phyloP scores from a whole-genome alignment of 2,113 vertebrate genomes.

The Carassius carassius region DNA sequence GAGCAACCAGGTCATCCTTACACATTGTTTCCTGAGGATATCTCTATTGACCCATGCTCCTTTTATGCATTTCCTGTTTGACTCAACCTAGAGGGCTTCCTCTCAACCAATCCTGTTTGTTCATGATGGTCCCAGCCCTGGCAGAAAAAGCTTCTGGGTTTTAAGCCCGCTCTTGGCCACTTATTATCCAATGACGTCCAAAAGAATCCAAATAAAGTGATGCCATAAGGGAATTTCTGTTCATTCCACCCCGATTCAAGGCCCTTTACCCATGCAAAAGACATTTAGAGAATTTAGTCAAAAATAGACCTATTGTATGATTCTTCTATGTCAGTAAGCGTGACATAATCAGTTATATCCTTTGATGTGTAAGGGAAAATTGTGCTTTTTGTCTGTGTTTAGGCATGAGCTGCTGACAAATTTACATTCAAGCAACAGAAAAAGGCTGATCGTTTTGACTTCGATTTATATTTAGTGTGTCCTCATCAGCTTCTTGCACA shows the following conservation, averaged over 20 bases:
- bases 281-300: not conserved
- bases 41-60: constrained; percentile 37
- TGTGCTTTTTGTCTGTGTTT: not conserved
- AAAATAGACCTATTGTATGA: constrained; percentile 4
- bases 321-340: constrained; percentile 1
- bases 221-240: constrained; percentile 20
- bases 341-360: constrained; percentile 35
- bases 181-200: constrained; percentile 14
- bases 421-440: constrained; percentile 27
- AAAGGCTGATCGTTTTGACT: constrained; percentile 22
- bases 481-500: constrained; percentile 35
- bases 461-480: constrained; percentile 47
- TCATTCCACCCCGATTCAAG: not conserved
- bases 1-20: constrained; percentile 48
- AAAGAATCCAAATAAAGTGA: not conserved
- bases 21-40: constrained; percentile 15
- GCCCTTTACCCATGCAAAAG: not conserved
- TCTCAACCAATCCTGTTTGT: not conserved
- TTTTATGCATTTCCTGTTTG: constrained; percentile 30
- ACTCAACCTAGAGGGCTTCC: not conserved
- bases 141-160: not conserved
- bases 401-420: constrained; percentile 8
- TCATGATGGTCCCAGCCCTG: constrained; percentile 4
- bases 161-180: not conserved
- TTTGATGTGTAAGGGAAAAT: constrained; percentile 27